Conservation (phyloP, 2,888 invertebrate species). For the Geotrupes spiniger region DNA sequence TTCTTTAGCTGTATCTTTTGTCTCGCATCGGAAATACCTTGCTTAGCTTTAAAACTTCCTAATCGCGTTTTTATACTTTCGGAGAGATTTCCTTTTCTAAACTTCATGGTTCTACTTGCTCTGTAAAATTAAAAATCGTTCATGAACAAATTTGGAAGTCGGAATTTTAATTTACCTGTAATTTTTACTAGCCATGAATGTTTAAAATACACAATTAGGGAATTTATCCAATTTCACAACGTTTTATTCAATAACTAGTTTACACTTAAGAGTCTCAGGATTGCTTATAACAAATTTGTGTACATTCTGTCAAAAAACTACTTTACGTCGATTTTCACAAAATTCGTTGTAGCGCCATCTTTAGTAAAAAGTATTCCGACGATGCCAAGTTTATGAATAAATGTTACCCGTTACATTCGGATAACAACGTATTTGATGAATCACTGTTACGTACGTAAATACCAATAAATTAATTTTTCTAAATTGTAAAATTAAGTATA, state of each 20-base stretch:
- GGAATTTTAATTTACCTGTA: slow-evolving; percentile 8
- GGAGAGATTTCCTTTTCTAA: slow-evolving; percentile 7
- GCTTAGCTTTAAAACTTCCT: slow-evolving; percentile 17
- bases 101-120: background rate
- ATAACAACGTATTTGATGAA: no score
- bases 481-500: no score
- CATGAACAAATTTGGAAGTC: no score
- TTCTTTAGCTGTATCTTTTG: slow-evolving; percentile 77
- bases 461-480: no score
- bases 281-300: background rate
- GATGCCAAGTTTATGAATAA: no score
- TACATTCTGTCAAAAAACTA: slow-evolving; percentile 12
- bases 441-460: no score
- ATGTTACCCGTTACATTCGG: no score
- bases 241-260: background rate
- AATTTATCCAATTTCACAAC: background rate
- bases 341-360: no score
- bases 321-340: no score
- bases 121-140: no score
- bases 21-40: slow-evolving; percentile 62
- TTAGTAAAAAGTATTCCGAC: no score
- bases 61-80: slow-evolving; percentile 15
- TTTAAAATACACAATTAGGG: background rate
- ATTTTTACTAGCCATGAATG: slow-evolving; percentile 13
- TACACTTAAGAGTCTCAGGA: no score